Evolutionary conservation across 1,140 invertebrate species (phyloP).

Genomic region (Plodia interpunctella): DNA sequence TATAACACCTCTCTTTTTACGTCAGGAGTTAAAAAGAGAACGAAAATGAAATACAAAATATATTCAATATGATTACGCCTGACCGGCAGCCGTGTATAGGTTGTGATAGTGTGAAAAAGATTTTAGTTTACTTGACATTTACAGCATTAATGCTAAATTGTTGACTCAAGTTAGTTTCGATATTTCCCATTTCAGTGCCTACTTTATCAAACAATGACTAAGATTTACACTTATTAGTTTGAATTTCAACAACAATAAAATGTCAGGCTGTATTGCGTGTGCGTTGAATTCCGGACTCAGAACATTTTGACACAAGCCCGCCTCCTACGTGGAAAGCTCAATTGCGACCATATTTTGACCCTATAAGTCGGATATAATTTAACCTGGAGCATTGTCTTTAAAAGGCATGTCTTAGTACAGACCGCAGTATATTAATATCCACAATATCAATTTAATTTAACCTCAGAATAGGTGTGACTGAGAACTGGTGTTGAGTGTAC

Average conservation of each 20-base stretch:
- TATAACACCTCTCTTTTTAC: too few relatives aligned
- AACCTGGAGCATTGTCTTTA: slow-evolving; percentile 12
- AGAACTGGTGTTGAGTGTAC: neutral
- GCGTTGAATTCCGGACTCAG: neutral
- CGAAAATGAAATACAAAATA: too few relatives aligned
- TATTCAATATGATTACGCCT: too few relatives aligned
- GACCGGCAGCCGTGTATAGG: too few relatives aligned
- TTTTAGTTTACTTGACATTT: neutral
- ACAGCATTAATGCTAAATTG: neutral
- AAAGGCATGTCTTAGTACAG: slow-evolving; percentile 16
- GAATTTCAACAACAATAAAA: slow-evolving; percentile 9
- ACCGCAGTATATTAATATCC: neutral
- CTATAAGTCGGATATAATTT: slow-evolving; percentile 45
- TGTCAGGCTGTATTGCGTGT: slow-evolving; percentile 2
- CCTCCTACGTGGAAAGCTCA: slow-evolving; percentile 28
- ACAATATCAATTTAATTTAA: neutral
- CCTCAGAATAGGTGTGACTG: neutral
- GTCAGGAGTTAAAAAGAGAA: too few relatives aligned
- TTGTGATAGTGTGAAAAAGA: neutral
- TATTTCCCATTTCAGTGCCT: neutral
- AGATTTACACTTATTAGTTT: slow-evolving; percentile 1
- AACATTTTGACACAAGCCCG: neutral
- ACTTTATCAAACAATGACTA: slow-evolving; percentile 1
- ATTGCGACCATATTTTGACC: slow-evolving; percentile 27
- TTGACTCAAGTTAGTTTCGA: neutral